Evolutionary conservation across 2,888 invertebrate species (phyloP).

Genomic region (Drosophila atripex): DNA sequence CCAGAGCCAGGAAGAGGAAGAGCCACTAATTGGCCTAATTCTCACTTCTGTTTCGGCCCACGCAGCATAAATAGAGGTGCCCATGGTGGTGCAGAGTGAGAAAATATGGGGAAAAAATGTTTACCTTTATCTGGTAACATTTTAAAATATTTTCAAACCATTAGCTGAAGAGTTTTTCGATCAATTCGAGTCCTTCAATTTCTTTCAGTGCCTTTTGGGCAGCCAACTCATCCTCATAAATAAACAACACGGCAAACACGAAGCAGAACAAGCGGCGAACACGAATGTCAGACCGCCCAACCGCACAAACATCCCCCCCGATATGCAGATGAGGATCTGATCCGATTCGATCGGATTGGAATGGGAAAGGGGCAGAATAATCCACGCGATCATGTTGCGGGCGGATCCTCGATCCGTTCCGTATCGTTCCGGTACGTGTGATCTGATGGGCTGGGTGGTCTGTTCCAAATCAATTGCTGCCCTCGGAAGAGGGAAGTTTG

Average conservation of each 20-base stretch:
- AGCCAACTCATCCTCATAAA: slow-evolving; percentile 61
- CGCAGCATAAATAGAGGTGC: slow-evolving; percentile 40
- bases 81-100: slow-evolving; percentile 25
- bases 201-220: slow-evolving; percentile 6
- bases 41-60: slow-evolving; percentile 65
- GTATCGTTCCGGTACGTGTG: slow-evolving; percentile 78
- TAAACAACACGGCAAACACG: slow-evolving; percentile 70
- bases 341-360: slow-evolving; percentile 1
- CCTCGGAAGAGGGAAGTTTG: slow-evolving; percentile 43
- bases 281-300: slow-evolving; percentile 64
- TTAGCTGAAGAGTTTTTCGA: background rate
- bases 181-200: background rate
- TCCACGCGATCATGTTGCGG: slow-evolving; percentile 54
- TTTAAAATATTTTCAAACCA: no score
- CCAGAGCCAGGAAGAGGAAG: slow-evolving; percentile 51
- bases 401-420: slow-evolving; percentile 31
- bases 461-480: slow-evolving; percentile 79
- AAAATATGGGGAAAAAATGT: background rate
- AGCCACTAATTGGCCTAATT: slow-evolving; percentile 77
- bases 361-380: slow-evolving; percentile 22
- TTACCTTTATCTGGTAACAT: no score
- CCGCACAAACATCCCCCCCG: slow-evolving; percentile 28
- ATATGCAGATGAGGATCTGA: slow-evolving; percentile 56
- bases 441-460: slow-evolving; percentile 78
- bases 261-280: slow-evolving; percentile 73